These are phyloP conservation scores for Loxodonta africana DNA, from an alignment of 2,113 vertebrate species.

Conservation along the genomic window DNA sequence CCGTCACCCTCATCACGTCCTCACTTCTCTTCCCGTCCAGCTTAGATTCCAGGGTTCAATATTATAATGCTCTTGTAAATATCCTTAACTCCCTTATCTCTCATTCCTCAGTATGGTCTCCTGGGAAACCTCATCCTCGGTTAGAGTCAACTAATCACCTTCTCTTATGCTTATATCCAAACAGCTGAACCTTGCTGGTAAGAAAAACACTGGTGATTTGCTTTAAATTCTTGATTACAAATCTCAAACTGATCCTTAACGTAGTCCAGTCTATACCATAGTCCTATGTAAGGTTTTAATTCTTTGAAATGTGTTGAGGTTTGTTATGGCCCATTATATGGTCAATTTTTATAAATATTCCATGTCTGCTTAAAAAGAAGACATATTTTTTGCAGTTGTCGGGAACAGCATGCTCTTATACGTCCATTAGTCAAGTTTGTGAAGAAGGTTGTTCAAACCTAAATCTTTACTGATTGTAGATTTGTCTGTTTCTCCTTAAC, in stretches of 20 bases:
- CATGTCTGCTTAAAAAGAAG: neutral
- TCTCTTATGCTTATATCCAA: neutral
- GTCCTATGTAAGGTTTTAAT: neutral
- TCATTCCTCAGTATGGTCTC: neutral
- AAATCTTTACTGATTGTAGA: neutral
- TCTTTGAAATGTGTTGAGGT: neutral
- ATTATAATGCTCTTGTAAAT: neutral
- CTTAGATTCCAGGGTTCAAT: neutral
- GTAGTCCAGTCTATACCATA: neutral
- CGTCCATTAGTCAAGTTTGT: neutral
- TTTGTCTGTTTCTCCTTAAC: neutral
- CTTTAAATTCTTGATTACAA: neutral
- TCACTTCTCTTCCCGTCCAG: neutral
- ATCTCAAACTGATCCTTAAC: neutral
- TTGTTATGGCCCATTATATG: neutral
- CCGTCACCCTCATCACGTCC: neutral
- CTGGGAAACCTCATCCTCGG: neutral
- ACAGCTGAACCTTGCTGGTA: neutral
- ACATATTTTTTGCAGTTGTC: neutral
- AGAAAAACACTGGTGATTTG: neutral
- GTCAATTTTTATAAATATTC: slow-evolving; percentile 3
- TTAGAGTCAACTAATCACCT: neutral
- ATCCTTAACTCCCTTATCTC: neutral
- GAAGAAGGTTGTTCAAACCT: neutral
- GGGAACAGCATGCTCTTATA: neutral